A percentile compares a stretch with the other conserved stretches of the same genome.
Evolutionary conservation across 2,113 vertebrate species (phyloP).

Genomic region (Urocitellus parryii): DNA sequence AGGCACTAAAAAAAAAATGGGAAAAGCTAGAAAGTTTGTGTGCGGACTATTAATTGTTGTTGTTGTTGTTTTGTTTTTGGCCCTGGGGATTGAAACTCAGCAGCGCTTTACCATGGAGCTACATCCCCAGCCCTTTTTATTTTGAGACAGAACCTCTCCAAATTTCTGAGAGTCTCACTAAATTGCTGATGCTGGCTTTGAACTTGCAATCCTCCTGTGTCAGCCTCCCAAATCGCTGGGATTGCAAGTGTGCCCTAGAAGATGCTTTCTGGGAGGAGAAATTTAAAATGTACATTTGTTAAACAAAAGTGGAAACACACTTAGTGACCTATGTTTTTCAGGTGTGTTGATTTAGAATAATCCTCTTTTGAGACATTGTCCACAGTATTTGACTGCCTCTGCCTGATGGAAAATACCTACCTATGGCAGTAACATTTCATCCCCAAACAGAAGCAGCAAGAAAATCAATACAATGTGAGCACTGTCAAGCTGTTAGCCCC

Average conservation of each 20-base stretch:
- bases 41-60: too few species aligned
- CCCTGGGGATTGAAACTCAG: too few species aligned
- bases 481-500: neutral
- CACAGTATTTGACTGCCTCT: neutral
- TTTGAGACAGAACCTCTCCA: too few species aligned
- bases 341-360: neutral
- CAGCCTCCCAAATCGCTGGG: too few species aligned
- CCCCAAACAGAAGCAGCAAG: neutral
- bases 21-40: neutral
- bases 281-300: neutral
- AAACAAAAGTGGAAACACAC: neutral
- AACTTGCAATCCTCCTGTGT: too few species aligned
- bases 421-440: neutral
- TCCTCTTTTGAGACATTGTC: neutral
- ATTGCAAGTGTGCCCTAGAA: too few species aligned
- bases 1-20: neutral
- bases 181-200: too few species aligned
- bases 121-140: too few species aligned
- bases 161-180: too few species aligned
- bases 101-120: too few species aligned
- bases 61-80: too few species aligned
- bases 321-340: neutral
- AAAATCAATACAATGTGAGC: neutral
- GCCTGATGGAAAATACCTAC: neutral
- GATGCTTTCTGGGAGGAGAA: rapidly evolving